Evolutionary conservation across 2,888 invertebrate genomes (phyloP).

Genomic region (Limenitis arthemis): DNA sequence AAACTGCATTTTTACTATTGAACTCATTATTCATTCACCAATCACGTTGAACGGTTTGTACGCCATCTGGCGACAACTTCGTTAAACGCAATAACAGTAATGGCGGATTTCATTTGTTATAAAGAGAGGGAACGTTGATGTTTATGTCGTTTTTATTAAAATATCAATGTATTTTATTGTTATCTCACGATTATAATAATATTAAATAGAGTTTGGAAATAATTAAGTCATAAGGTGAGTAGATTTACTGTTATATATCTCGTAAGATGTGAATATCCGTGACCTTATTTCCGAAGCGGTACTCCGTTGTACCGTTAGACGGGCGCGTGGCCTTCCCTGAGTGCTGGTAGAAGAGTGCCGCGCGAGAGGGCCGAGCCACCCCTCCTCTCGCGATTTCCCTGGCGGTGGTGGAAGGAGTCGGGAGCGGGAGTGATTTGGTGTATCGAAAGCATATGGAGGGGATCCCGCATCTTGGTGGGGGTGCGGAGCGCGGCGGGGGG

Average conservation of each 20-base stretch:
- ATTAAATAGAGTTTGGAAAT: conserved; percentile 3
- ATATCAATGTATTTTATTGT: conserved; percentile 11
- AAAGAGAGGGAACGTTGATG: conserved; percentile 41
- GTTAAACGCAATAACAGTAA: conserved; percentile 43
- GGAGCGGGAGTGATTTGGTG: conserved; percentile 70
- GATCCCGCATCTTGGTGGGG: conserved; percentile 69
- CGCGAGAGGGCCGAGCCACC: conserved; percentile 56
- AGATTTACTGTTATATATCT: background rate
- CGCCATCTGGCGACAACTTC: conserved; percentile 53
- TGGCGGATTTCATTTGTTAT: conserved; percentile 61
- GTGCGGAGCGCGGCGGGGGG: conserved; percentile 57
- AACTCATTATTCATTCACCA: conserved; percentile 29
- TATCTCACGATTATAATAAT: conserved; percentile 6
- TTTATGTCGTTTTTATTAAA: conserved; percentile 32
- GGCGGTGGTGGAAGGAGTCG: conserved; percentile 66
- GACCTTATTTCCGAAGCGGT: conserved; percentile 68
- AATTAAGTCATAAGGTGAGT: conserved; percentile 36
- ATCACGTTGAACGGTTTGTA: conserved; percentile 32
- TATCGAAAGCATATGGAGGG: conserved; percentile 63
- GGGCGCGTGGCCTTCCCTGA: conserved; percentile 58
- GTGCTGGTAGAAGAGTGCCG: conserved; percentile 45
- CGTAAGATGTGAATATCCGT: conserved; percentile 44
- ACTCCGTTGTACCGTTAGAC: conserved; percentile 62
- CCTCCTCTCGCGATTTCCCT: conserved; percentile 66
- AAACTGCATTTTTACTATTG: conserved; percentile 1